phyloP scores from a whole-genome alignment of 1,140 invertebrate species.

The Ceratoteleas bidentatus region DNA sequence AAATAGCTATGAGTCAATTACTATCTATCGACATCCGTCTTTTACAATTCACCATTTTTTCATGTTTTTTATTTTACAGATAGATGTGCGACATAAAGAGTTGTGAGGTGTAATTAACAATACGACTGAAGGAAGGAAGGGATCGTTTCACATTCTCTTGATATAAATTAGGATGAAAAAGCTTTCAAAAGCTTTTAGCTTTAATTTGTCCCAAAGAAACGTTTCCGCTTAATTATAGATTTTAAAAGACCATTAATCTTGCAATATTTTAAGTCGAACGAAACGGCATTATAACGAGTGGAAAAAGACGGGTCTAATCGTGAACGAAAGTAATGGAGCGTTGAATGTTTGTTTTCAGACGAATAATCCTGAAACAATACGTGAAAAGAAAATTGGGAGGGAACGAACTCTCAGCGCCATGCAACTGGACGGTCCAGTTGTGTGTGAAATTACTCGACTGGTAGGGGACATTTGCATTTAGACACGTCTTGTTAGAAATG shows the following conservation, averaged over 20 bases:
- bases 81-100: too few species aligned
- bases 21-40: too few species aligned
- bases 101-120: too few species aligned
- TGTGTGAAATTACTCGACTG: slow-evolving; percentile 43
- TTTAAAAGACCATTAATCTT: slow-evolving; percentile 39
- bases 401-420: slow-evolving; percentile 28
- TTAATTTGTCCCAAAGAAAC: neutral
- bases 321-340: slow-evolving; percentile 38
- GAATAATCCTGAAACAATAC: slow-evolving; percentile 45
- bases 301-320: slow-evolving; percentile 24
- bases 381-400: slow-evolving; percentile 47
- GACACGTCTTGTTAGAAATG: slow-evolving; percentile 20
- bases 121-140: too few species aligned
- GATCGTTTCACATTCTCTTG: too few species aligned
- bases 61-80: too few species aligned
- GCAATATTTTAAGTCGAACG: slow-evolving; percentile 12
- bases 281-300: slow-evolving; percentile 20
- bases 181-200: neutral
- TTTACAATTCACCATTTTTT: too few species aligned
- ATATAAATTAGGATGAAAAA: neutral
- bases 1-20: too few species aligned
- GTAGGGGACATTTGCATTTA: slow-evolving; percentile 34
- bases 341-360: slow-evolving; percentile 46
- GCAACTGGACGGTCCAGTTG: slow-evolving; percentile 31
- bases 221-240: slow-evolving; percentile 16